Base-by-base conservation (phyloP, 2,888 invertebrate species). In the Orchesellides sinensis region DNA sequence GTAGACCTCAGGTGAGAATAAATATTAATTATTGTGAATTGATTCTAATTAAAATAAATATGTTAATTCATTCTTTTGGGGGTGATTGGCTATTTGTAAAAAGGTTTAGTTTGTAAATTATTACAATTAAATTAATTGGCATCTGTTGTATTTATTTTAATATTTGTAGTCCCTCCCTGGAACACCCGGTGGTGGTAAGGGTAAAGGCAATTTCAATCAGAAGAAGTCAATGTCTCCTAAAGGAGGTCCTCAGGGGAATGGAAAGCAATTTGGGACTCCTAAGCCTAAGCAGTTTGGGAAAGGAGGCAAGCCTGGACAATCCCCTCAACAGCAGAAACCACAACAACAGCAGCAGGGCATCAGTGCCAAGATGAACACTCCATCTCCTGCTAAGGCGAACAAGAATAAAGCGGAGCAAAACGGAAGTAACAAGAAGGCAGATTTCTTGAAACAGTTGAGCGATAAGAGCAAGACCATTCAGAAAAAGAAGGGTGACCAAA, bases 401-500 rank as follows among this genome's bases (percentile, higher is more conserved):
- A 32, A 74, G 52, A n/a, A 52, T 59, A 1, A 83, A 45, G 52
- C 65, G 17, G 65, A 77, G 19, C 56, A 72, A 25, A 83, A 83
- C 73, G 78, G 78, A 0, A 73, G 27, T 19, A 61, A 29, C 6
- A 32, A 54, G 14, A 65, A 61, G 32, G n/a, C 59, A 12, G 32
- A 63, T 23, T 0, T 14, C 21, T 35, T 79, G 23, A 70, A 70
- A 19, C n/a, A 69, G 40, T 19, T 79, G 25, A 25, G 70, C 21
- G 23, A 23, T 0, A 70, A 79, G 23, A 73, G 82, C 8, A 85
- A 84, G 49, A 49, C 70, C 2, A 54, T 45, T 0, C 74, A 68
- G 23, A 84, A 83, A 21, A 68, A 82, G 40, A 12, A 61, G 21
- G 73, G 74, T 17, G 75, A 74, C 61, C 61, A 65, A 59, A 52